phyloP scores from a whole-genome alignment of 2,113 vertebrate genomes.

The Atractosteus spatula region DNA sequence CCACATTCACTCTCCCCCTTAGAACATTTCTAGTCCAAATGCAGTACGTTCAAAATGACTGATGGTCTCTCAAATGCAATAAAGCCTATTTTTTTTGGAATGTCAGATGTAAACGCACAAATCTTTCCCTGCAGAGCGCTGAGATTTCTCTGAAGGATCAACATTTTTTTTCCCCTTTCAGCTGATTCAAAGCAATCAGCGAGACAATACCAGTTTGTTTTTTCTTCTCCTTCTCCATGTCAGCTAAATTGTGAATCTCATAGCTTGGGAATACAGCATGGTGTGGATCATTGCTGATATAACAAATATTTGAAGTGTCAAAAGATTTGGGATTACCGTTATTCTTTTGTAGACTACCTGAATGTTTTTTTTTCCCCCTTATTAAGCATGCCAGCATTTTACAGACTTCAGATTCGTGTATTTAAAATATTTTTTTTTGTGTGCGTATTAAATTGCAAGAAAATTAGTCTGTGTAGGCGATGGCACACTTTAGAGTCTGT shows the following conservation, averaged over 20 bases:
- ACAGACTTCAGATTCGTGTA: too few relatives aligned
- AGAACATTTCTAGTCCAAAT: background rate
- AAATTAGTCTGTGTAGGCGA: too few relatives aligned
- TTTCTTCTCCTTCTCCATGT: too few relatives aligned
- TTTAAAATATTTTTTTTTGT: too few relatives aligned
- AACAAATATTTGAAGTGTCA: background rate
- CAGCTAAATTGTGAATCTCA: too few relatives aligned
- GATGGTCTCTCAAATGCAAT: conserved; percentile 33
- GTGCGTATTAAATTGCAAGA: too few relatives aligned
- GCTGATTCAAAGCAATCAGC: too few relatives aligned
- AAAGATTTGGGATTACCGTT: background rate
- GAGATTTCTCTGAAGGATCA: conserved; percentile 30
- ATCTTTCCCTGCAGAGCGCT: conserved; percentile 16
- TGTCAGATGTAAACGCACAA: conserved; percentile 25
- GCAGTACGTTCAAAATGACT: conserved; percentile 6
- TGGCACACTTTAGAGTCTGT: too few relatives aligned
- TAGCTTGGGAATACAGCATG: background rate
- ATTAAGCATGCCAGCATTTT: too few relatives aligned
- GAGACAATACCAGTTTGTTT: too few relatives aligned
- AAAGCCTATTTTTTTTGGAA: conserved; percentile 24
- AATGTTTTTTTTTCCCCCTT: too few relatives aligned
- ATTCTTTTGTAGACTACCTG: conserved; percentile 1
- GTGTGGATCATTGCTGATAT: background rate
- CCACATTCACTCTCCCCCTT: background rate
- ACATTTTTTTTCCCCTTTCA: background rate